Conservation (phyloP, 2,797 vertebrate genomes). For the Leptodactylus fallax region DNA sequence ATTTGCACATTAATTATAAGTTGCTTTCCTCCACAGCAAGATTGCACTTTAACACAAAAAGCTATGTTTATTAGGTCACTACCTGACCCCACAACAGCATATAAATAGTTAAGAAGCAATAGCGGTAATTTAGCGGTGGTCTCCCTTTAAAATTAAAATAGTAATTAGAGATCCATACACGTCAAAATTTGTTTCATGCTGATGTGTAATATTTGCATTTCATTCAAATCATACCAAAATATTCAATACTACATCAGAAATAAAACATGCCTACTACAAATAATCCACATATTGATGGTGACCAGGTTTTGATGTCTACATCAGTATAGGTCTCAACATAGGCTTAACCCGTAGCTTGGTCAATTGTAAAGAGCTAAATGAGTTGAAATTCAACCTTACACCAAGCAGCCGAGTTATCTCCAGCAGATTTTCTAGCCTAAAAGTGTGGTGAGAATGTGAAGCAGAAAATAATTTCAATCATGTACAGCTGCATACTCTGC, state of each 20-base stretch:
- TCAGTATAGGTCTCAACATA: slow-evolving; percentile 5
- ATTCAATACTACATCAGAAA: background rate
- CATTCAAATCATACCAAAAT: too few species aligned
- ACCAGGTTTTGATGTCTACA: background rate
- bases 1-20: too few species aligned
- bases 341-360: background rate
- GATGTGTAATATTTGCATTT: too few species aligned
- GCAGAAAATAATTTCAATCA: background rate
- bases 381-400: background rate
- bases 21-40: too few species aligned
- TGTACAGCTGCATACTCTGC: background rate
- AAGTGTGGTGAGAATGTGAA: background rate
- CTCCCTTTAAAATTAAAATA: too few species aligned
- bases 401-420: background rate
- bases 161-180: too few species aligned
- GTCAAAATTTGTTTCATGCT: too few species aligned
- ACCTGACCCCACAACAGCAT: too few species aligned
- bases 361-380: background rate
- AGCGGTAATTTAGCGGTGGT: too few species aligned
- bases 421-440: background rate
- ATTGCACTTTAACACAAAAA: too few species aligned
- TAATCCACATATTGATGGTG: background rate
- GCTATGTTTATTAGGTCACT: too few species aligned
- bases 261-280: background rate
- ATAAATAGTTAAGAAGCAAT: too few species aligned